Evolutionary conservation across 1,140 invertebrate species (phyloP).

Genomic region (Micrasema minimum): DNA sequence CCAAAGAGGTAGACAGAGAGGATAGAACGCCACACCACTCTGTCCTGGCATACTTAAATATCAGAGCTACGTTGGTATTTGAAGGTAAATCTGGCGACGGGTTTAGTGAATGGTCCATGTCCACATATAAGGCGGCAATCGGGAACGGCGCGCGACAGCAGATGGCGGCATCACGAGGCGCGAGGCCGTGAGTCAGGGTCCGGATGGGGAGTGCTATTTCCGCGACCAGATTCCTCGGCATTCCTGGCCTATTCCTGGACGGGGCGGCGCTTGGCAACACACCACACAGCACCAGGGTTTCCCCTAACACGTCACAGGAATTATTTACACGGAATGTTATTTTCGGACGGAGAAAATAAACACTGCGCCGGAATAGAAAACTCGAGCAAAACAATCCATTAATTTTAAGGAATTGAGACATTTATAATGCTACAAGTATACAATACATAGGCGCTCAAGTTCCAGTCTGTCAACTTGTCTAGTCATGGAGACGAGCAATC

Average conservation of each 20-base stretch:
- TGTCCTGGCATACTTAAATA: too few species aligned
- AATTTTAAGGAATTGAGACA: slow-evolving; percentile 6
- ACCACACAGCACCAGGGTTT: slow-evolving; percentile 11
- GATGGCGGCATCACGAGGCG: not conserved
- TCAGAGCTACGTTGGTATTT: too few species aligned
- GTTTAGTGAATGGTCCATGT: too few species aligned
- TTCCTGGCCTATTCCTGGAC: slow-evolving; percentile 48
- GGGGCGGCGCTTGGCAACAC: slow-evolving; percentile 35
- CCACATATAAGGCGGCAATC: slow-evolving; percentile 52
- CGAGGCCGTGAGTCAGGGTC: slow-evolving; percentile 36
- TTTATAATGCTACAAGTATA: too few species aligned
- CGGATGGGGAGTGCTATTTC: slow-evolving; percentile 49
- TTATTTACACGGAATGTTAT: slow-evolving; percentile 3
- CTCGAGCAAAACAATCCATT: slow-evolving; percentile 19
- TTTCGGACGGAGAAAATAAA: slow-evolving; percentile 32
- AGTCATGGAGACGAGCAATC: too few species aligned
- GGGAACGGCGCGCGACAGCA: slow-evolving; percentile 12
- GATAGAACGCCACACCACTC: too few species aligned
- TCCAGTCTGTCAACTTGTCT: too few species aligned
- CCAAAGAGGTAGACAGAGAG: too few species aligned
- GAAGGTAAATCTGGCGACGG: not conserved
- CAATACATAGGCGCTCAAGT: too few species aligned
- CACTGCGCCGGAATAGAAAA: slow-evolving; percentile 10
- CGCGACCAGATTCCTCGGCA: slow-evolving; percentile 47
- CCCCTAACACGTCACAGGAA: slow-evolving; percentile 9